These are phyloP conservation scores for Ephydatia muelleri DNA, from an alignment of 37 sponge, comb jelly and placozoan genomes.

Conservation along the genomic window DNA sequence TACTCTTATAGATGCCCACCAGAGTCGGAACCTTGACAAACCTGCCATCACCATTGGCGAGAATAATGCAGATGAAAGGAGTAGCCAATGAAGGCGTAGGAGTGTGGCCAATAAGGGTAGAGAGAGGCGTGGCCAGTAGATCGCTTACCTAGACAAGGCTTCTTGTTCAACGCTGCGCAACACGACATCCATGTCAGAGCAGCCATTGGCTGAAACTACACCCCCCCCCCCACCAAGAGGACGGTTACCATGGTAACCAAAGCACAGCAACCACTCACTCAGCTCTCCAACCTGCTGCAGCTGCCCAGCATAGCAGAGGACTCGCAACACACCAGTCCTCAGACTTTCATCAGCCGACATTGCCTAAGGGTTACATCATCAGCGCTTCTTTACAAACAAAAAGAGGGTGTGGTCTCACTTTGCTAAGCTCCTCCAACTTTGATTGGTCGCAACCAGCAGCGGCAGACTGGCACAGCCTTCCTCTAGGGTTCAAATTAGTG, in stretches of 20 bases:
- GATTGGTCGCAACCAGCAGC: background rate
- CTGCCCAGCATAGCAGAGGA: background rate
- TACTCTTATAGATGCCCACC: background rate
- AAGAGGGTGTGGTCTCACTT: background rate
- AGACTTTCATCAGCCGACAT: background rate
- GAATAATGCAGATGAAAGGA: too few relatives aligned
- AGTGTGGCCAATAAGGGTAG: too few relatives aligned
- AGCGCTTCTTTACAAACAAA: background rate
- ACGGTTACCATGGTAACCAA: too few relatives aligned
- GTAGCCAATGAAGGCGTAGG: too few relatives aligned
- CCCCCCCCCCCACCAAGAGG: too few relatives aligned
- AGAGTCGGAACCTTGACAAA: background rate
- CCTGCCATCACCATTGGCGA: background rate
- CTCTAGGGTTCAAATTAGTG: background rate
- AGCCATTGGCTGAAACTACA: background rate
- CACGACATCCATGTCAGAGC: background rate
- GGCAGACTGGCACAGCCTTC: background rate
- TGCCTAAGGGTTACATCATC: background rate
- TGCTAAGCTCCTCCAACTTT: background rate
- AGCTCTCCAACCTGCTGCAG: background rate
- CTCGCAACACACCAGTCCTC: background rate
- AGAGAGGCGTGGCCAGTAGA: background rate
- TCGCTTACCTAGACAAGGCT: background rate
- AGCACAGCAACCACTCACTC: background rate
- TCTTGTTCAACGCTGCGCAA: background rate